phyloP scores from a whole-genome alignment of 1,140 invertebrate genomes.

The Asobara japonica region DNA sequence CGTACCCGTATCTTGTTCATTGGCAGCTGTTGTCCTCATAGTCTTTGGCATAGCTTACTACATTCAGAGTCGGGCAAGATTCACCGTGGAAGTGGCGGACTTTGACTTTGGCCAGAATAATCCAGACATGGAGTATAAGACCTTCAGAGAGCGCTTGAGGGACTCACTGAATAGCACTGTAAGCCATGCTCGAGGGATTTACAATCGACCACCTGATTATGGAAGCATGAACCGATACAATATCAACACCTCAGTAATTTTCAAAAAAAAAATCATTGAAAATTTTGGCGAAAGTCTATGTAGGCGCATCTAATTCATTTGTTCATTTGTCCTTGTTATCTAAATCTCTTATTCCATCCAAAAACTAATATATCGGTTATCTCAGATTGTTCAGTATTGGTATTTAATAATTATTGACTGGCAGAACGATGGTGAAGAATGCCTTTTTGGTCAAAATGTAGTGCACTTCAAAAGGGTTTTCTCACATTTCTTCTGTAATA shows the following conservation, averaged over 20 bases:
- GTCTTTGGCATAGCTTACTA: slow-evolving; percentile 88
- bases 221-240: slow-evolving; percentile 57
- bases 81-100: slow-evolving; percentile 85
- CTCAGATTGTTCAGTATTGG: too few species aligned
- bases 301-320: not conserved
- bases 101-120: slow-evolving; percentile 85
- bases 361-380: too few species aligned
- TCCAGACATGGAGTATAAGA: slow-evolving; percentile 85
- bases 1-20: slow-evolving; percentile 81
- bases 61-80: slow-evolving; percentile 79
- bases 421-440: too few species aligned
- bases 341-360: too few species aligned
- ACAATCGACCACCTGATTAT: slow-evolving; percentile 54
- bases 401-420: too few species aligned
- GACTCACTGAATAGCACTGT: slow-evolving; percentile 79
- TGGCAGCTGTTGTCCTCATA: slow-evolving; percentile 81
- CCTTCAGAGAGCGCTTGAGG: slow-evolving; percentile 79
- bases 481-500: too few species aligned
- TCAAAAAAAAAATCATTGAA: not conserved
- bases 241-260: not conserved
- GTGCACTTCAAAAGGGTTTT: too few species aligned
- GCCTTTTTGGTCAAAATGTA: too few species aligned
- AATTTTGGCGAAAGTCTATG: not conserved
- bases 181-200: slow-evolving; percentile 53
- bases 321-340: too few species aligned